phyloP scores from a whole-genome alignment of 2,888 invertebrate genomes.

The Arrhopalites spinosus region DNA sequence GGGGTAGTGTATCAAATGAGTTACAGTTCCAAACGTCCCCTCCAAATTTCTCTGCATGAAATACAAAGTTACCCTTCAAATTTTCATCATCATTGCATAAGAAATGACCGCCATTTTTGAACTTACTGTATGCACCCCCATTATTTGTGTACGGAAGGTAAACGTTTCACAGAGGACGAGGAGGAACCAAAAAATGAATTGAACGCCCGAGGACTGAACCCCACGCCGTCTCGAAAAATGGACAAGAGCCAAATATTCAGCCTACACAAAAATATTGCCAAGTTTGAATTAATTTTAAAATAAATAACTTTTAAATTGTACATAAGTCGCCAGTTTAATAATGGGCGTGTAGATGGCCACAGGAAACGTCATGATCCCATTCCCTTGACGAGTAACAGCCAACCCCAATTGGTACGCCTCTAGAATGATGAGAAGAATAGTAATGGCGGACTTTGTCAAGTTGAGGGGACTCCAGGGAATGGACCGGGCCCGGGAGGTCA shows the following conservation, averaged over 20 bases:
- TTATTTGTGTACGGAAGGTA: conserved; percentile 46
- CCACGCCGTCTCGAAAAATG: conserved; percentile 61
- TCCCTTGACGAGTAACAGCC: not conserved
- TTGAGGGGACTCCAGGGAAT: conserved; percentile 55
- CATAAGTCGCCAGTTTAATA: conserved; percentile 43
- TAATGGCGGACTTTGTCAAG: conserved; percentile 45
- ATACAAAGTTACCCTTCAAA: too few relatives aligned
- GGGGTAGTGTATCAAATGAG: conserved; percentile 78
- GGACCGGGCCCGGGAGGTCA: conserved; percentile 40
- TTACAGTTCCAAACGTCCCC: conserved; percentile 68
- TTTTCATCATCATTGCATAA: not conserved
- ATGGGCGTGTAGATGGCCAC: conserved; percentile 40
- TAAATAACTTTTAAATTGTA: too few relatives aligned
- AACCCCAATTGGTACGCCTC: conserved; percentile 4
- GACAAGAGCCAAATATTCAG: conserved; percentile 59
- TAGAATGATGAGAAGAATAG: conserved; percentile 29
- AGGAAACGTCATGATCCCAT: conserved; percentile 59
- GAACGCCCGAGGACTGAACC: conserved; percentile 62
- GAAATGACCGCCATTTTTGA: too few relatives aligned
- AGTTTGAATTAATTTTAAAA: too few relatives aligned
- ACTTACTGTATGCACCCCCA: conserved; percentile 8
- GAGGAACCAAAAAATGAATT: conserved; percentile 64
- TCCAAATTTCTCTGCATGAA: not conserved
- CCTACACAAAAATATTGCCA: conserved; percentile 58
- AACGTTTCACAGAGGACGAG: conserved; percentile 59